A percentile compares a stretch with the other conserved stretches of the same genome.
Conservation (phyloP, 2,797 vertebrate genomes). For the Enteromius radiatus region DNA sequence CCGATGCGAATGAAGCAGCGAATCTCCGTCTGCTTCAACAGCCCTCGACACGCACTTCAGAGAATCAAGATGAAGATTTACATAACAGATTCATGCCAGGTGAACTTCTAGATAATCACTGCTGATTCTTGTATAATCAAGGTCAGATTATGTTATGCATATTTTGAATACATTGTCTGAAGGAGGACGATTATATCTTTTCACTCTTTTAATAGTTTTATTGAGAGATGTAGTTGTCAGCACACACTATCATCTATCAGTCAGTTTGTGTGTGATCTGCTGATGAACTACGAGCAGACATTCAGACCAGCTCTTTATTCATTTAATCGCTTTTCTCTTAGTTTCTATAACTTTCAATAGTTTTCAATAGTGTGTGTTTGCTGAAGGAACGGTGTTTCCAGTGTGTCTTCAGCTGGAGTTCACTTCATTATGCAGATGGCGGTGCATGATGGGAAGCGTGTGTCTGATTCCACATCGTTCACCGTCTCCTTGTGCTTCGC, state of each 20-base stretch:
- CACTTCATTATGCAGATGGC: constrained; percentile 4
- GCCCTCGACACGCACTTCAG: constrained; percentile 72
- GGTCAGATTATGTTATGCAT: constrained; percentile 25
- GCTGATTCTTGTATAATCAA: constrained; percentile 17
- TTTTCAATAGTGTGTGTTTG: too few relatives aligned
- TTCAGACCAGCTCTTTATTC: not conserved
- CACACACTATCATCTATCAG: too few relatives aligned
- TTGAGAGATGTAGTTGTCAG: not conserved
- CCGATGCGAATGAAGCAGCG: not conserved
- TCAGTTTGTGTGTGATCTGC: not conserved
- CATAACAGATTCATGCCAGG: constrained; percentile 58
- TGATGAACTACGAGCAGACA: too few relatives aligned
- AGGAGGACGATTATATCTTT: constrained; percentile 2
- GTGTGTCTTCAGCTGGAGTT: not conserved
- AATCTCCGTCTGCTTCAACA: constrained; percentile 55
- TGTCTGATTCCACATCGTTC: not conserved
- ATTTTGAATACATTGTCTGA: constrained; percentile 40
- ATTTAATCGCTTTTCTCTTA: too few relatives aligned
- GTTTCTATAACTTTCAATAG: constrained; percentile 2
- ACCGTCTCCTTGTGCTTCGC: not conserved
- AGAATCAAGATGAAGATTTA: constrained; percentile 76
- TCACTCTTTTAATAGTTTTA: not conserved
- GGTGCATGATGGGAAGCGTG: not conserved
- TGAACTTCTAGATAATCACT: not conserved
- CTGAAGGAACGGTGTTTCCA: not conserved